Percentiles rank a stretch among this genome's conserved stretches.
These are phyloP conservation scores for Lordiphosa fenestrarum DNA, from an alignment of 2,888 invertebrate genomes.

Conservation along the genomic window DNA sequence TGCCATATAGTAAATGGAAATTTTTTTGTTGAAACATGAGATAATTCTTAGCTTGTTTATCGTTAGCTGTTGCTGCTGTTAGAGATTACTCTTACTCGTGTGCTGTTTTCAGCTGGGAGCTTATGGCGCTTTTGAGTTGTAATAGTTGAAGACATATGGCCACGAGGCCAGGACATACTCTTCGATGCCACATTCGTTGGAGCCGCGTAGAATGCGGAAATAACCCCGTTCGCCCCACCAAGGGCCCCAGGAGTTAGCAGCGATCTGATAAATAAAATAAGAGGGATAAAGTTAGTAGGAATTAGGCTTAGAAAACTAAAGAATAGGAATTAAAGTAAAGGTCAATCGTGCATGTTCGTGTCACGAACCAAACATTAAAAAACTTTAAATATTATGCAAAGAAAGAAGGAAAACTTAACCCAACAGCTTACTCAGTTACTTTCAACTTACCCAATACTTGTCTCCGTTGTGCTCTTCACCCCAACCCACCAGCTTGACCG, in stretches of 20 bases:
- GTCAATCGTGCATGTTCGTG: too few relatives aligned
- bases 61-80: constrained; percentile 20
- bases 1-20: constrained; percentile 57
- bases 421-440: too few relatives aligned
- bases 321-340: too few relatives aligned
- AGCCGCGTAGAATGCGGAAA: constrained; percentile 92
- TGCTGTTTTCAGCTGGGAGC: constrained; percentile 6
- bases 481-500: constrained; percentile 96
- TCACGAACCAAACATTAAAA: too few relatives aligned
- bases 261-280: constrained; percentile 84
- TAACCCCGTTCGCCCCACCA: constrained; percentile 96
- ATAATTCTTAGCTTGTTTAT: constrained; percentile 61
- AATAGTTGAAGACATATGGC: constrained; percentile 80
- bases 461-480: constrained; percentile 86
- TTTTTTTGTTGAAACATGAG: constrained; percentile 49
- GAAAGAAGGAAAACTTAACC: too few relatives aligned
- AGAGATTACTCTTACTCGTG: constrained; percentile 14
- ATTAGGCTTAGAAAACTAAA: too few relatives aligned
- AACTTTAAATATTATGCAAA: too few relatives aligned
- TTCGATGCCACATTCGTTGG: constrained; percentile 94
- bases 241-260: constrained; percentile 96
- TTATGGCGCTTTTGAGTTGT: constrained; percentile 54
- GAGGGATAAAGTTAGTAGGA: neutral
- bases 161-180: constrained; percentile 91
- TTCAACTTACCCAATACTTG: constrained; percentile 90